Conservation (phyloP, 2,113 vertebrate genomes). For the Synodontis membranacea region DNA sequence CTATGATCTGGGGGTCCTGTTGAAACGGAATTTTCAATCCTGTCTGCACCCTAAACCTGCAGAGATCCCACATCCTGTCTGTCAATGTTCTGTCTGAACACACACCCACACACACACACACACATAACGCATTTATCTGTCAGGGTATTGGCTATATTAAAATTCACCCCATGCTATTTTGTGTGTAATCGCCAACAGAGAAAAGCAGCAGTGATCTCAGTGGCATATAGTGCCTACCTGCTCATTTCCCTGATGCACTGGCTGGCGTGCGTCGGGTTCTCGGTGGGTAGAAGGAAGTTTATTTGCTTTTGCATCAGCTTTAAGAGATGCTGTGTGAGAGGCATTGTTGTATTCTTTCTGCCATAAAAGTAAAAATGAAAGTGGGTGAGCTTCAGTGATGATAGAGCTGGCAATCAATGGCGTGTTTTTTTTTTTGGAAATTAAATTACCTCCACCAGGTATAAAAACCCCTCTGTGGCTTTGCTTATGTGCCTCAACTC, state of each 20-base stretch:
- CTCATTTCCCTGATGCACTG: conserved; percentile 32
- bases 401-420: neutral
- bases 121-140: conserved; percentile 18
- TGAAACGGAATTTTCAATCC: conserved; percentile 53
- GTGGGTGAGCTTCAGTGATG: neutral
- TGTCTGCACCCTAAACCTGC: conserved; percentile 42
- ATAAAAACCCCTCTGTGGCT: neutral
- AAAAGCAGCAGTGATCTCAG: conserved; percentile 10
- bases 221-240: neutral
- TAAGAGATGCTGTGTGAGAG: neutral
- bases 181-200: conserved; percentile 45
- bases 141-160: conserved; percentile 40
- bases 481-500: neutral
- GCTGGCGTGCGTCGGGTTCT: neutral
- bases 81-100: conserved; percentile 24
- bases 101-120: neutral
- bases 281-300: neutral
- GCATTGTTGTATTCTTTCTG: neutral
- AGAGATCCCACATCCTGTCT: neutral
- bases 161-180: conserved; percentile 42
- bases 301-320: conserved; percentile 28
- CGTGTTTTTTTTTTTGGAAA: neutral
- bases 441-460: conserved; percentile 22
- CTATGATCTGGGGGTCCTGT: conserved; percentile 23
- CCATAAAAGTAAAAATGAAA: conserved; percentile 9